A percentile compares a stretch with the other conserved stretches of the same genome.
phyloP scores from a whole-genome alignment of 2,113 vertebrate species.

The Pteropus alecto region DNA sequence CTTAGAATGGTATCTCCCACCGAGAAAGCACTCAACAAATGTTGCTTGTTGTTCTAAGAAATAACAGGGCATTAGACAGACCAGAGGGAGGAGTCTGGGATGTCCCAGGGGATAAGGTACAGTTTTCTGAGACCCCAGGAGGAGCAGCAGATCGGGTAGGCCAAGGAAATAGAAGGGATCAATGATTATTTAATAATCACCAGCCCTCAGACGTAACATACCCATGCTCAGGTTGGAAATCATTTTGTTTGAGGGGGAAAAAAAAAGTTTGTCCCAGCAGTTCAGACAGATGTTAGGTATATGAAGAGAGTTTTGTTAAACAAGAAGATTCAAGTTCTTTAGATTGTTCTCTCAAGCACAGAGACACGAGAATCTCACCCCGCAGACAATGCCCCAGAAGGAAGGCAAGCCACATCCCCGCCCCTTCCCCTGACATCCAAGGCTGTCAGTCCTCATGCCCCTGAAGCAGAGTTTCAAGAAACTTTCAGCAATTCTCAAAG shows the following conservation, averaged over 20 bases:
- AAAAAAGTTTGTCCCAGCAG: not conserved
- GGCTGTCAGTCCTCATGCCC: not conserved
- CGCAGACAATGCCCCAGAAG: not conserved
- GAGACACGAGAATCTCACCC: not conserved
- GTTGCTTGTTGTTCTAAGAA: not conserved
- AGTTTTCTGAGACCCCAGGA: not conserved
- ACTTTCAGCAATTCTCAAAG: conserved; percentile 38
- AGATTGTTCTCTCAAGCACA: not conserved
- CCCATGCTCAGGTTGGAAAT: not conserved
- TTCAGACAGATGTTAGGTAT: not conserved
- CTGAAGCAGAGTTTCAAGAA: not conserved
- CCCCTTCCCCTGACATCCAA: not conserved
- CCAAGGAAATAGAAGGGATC: not conserved
- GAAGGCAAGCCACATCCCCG: rapidly evolving
- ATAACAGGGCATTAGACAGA: not conserved
- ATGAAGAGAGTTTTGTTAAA: not conserved
- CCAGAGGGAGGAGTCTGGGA: not conserved
- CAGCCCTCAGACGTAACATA: rapidly evolving
- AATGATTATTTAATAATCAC: not conserved
- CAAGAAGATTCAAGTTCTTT: not conserved
- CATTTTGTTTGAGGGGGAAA: not conserved
- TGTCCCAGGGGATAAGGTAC: not conserved
- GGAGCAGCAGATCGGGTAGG: not conserved
- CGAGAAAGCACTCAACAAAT: not conserved
- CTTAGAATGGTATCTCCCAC: not conserved